Conservation (phyloP, 2,113 vertebrate genomes). For the Otocyon megalotis region DNA sequence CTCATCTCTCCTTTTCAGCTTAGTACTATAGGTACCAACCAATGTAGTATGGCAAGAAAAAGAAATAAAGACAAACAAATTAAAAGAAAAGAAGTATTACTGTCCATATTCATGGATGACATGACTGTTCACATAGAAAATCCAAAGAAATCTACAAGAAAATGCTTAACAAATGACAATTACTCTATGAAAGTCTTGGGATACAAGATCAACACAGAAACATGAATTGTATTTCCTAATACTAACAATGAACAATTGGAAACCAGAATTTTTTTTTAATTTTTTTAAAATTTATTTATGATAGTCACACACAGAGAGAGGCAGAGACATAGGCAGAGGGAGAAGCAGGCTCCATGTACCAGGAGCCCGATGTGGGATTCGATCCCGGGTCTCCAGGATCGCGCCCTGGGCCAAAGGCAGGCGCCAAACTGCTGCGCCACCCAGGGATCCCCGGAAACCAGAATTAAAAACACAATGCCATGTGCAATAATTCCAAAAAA, state of each 20-base stretch:
- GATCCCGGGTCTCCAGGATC: too few relatives aligned
- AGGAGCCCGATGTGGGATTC: too few relatives aligned
- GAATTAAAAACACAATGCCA: neutral
- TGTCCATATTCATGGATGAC: neutral
- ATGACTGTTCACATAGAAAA: neutral
- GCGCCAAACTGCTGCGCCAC: too few relatives aligned
- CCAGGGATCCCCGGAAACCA: too few relatives aligned
- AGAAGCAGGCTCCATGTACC: too few relatives aligned
- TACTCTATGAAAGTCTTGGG: neutral
- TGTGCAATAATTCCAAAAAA: neutral
- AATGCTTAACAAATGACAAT: neutral
- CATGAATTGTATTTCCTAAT: neutral
- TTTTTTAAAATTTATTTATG: too few relatives aligned
- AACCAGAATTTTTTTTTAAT: too few relatives aligned
- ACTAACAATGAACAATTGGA: neutral
- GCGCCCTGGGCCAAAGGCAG: too few relatives aligned
- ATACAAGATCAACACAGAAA: neutral
- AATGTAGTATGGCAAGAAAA: neutral
- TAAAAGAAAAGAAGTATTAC: neutral
- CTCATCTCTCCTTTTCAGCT: neutral
- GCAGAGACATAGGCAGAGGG: too few relatives aligned
- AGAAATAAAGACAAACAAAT: neutral
- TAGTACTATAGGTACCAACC: neutral
- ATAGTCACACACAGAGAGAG: too few relatives aligned
- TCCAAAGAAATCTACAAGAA: neutral